Base-by-base conservation (phyloP, 2,888 invertebrate genomes). In the Timema podura region DNA sequence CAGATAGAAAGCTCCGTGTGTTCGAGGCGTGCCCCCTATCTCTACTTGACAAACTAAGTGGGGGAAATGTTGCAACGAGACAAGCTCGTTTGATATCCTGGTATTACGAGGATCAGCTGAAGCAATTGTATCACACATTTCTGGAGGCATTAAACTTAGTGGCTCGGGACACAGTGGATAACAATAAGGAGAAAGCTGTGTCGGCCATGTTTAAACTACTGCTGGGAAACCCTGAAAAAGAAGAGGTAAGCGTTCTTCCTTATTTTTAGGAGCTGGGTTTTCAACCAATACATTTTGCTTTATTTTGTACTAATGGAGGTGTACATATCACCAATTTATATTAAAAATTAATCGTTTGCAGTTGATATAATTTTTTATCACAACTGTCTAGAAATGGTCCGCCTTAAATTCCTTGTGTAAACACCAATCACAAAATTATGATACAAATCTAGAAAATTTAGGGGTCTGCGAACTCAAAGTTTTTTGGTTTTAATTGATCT, bases 41-140 rank as follows among this genome's bases (percentile, higher is more conserved):
- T 0, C 79, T 83, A 47, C 73, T 91, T 0, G 84, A 85, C 13
- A 84, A 86, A 65, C 82, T 88, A 78, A 82, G 88, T 0, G 86
- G 88, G 0, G 90, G 89, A 75, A 89, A 89, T 75, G 79, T 79
- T 30, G 85, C 88, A 46, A 84, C 87, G 0, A 82, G 87, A 65
- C 85, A 88, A 69, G 88, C 87, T 74, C 82, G 90, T 73, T 84
- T 92, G 15, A 87, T 90, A 10, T 81, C 88, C 69, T 98, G 97
- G 96, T 88, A 90, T 77, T 98, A 91, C 81, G 98, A 98, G 80
- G 91, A 92, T 78, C 90, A 93, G 77, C 81, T 98, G 1, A 95
- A 94, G 79, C 88, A 91, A 74, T 46, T 79, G n/a, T 85, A 83
- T 73, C 76, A 83, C 75, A 84, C 83, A 2, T 95, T 92, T 78